A percentile compares a stretch with the other conserved stretches of the same genome.
Evolutionary conservation across 2,888 invertebrate genomes (phyloP).

Genomic region (Drosophila leonis): DNA sequence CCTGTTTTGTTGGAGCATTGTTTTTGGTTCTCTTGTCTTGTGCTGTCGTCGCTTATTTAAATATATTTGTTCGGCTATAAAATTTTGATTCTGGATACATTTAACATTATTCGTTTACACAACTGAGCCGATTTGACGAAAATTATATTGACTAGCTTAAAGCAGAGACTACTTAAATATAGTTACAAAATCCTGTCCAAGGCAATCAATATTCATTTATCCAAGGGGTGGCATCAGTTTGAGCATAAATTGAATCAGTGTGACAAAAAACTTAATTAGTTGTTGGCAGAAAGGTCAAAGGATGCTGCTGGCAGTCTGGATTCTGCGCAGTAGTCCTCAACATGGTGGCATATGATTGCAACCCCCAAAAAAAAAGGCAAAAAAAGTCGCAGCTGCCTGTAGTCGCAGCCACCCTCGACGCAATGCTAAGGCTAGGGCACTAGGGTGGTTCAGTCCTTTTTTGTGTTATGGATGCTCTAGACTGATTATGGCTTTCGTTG

Average conservation of each 20-base stretch:
- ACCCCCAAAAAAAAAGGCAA: constrained; percentile 9
- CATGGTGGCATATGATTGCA: constrained; percentile 32
- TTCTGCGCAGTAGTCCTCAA: constrained; percentile 40
- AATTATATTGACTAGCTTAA: background rate
- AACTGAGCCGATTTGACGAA: background rate
- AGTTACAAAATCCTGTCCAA: background rate
- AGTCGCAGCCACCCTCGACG: constrained; percentile 30
- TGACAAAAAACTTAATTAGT: background rate
- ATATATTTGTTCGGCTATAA: background rate
- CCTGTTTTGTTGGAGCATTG: background rate
- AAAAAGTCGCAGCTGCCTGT: constrained; percentile 41
- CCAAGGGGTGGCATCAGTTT: background rate
- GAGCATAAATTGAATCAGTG: background rate
- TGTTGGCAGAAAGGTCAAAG: constrained; percentile 11
- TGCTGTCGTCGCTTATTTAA: background rate
- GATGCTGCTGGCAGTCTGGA: constrained; percentile 36
- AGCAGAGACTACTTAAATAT: constrained; percentile 9
- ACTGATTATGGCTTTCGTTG: constrained; percentile 14
- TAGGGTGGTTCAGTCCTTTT: constrained; percentile 37
- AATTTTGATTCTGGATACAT: constrained; percentile 24
- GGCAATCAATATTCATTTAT: background rate
- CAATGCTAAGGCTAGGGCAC: background rate
- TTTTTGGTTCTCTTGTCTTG: background rate
- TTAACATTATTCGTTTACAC: background rate
- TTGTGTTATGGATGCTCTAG: constrained; percentile 54